Conservation (phyloP, 2,888 invertebrate species). For the Dynastes grantii region DNA sequence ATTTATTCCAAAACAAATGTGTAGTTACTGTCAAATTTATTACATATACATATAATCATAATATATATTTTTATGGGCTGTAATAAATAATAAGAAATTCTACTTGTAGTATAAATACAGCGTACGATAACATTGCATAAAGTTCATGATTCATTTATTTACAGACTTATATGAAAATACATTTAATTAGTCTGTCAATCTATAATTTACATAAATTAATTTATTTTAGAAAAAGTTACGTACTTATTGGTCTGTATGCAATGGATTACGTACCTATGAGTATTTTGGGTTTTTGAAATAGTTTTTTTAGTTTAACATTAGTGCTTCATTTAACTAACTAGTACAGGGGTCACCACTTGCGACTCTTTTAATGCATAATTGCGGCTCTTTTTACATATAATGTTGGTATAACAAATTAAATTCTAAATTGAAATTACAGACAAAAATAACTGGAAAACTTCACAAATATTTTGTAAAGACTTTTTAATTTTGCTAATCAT, state of each 20-base stretch:
- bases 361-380: too few relatives aligned
- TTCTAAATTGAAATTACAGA: too few relatives aligned
- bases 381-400: too few relatives aligned
- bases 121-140: constrained; percentile 23
- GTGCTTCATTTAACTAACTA: too few relatives aligned
- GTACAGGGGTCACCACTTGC: too few relatives aligned
- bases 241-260: background rate
- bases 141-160: constrained; percentile 38
- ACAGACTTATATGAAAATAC: constrained; percentile 23
- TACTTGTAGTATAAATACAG: constrained; percentile 18
- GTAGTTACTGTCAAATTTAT: constrained; percentile 44
- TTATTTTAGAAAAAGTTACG: background rate
- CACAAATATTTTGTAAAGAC: too few relatives aligned
- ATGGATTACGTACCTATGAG: background rate
- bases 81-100: constrained; percentile 40
- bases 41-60: constrained; percentile 39
- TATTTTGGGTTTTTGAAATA: too few relatives aligned
- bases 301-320: too few relatives aligned
- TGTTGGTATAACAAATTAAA: too few relatives aligned
- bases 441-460: too few relatives aligned
- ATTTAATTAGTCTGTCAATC: constrained; percentile 24
- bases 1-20: constrained; percentile 47
- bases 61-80: constrained; percentile 28
- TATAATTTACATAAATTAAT: constrained; percentile 37
- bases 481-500: too few relatives aligned